Evolutionary conservation across 2,797 vertebrate genomes (phyloP), one percentile per base, ranked within the genome.

Genomic region (Acanthopagrus latus): DNA sequence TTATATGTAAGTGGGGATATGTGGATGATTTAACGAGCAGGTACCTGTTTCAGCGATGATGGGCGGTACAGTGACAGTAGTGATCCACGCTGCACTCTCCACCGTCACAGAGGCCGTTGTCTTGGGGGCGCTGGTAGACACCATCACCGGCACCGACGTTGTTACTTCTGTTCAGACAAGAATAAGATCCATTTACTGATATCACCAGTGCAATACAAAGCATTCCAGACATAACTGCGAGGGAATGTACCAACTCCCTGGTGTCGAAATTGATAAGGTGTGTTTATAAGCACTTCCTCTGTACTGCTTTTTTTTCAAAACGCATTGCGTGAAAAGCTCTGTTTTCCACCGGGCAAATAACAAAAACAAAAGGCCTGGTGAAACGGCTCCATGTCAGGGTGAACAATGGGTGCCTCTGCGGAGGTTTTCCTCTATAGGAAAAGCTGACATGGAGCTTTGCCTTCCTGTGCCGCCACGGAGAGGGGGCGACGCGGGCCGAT

Each of bases 361-460:
- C 66, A 85, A 89, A 92, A 91, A 94, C 89, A 92, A 92, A 25
- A 93, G 84, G 27, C 44, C 67, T 27, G 74, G 81, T 77, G 58
- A 86, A 92, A 92, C 18, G 51, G 80, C 86, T 21, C 72, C 88
- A 83, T 88, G 74, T 90, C 73, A 67, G 69, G 21, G 44, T 33
- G 86, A 92, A 95, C 94, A 95, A 95, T 94, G 86, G 88, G 77
- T 80, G 89, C 74, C 89, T 90, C 82, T 87, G 86, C 78, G 5
- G 84, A 76, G 84, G 87, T 77, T 91, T 92, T 91, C 91, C 88
- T 91, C 86, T 89, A 86, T 78, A 91, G 92, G 94, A 94, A 94
- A 93, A 92, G 90, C 93, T 93, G 92, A 94, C 91, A 87, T 48
- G 79, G 87, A 90, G 85, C 90, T 93, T 92, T 92, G 86, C 71